phyloP scores from a whole-genome alignment of 2,888 invertebrate species.

The Ectobius pallidus region DNA sequence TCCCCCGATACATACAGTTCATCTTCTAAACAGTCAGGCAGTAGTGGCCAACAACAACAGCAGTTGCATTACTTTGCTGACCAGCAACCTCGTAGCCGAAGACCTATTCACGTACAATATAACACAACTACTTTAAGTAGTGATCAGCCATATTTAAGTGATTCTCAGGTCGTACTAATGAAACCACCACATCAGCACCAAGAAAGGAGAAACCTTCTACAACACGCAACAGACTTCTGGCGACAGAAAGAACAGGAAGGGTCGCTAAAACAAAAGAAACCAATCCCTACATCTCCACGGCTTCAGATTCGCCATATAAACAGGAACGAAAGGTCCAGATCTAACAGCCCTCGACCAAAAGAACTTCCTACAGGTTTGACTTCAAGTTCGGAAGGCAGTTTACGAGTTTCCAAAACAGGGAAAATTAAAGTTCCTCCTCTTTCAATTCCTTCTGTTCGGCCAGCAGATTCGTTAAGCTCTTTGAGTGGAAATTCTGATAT shows the following conservation, averaged over 20 bases:
- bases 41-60: constrained; percentile 3
- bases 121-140: constrained; percentile 39
- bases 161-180: constrained; percentile 55
- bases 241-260: constrained; percentile 46
- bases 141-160: constrained; percentile 58
- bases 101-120: constrained; percentile 68
- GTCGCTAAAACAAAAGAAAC: not conserved
- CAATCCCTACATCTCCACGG: constrained; percentile 8
- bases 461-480: constrained; percentile 41
- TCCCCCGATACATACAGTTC: not conserved
- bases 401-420: constrained; percentile 11
- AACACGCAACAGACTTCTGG: constrained; percentile 48
- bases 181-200: constrained; percentile 40
- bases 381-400: not conserved
- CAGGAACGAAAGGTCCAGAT: constrained; percentile 39
- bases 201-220: constrained; percentile 27
- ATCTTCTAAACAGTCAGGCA: not conserved
- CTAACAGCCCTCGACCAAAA: constrained; percentile 37
- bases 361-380: constrained; percentile 11
- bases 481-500: constrained; percentile 41
- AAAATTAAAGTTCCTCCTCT: constrained; percentile 35
- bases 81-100: constrained; percentile 72
- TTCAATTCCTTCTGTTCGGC: constrained; percentile 24
- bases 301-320: not conserved
- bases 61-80: constrained; percentile 71